These are phyloP conservation scores for Siniperca scherzeri DNA, from an alignment of 2,797 vertebrate genomes.

Conservation along the genomic window DNA sequence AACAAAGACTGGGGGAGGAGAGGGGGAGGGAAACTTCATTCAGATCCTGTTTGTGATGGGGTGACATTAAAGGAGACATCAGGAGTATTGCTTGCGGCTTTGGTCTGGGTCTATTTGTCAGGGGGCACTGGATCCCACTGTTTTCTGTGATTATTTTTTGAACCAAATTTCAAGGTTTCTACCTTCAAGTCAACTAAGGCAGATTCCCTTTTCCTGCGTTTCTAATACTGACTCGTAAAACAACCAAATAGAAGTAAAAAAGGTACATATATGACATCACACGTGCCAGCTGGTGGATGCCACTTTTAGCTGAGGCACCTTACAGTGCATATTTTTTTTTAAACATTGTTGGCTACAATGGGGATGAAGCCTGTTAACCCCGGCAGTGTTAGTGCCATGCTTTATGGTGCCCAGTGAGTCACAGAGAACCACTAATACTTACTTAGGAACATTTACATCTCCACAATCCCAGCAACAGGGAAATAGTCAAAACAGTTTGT, in stretches of 20 bases:
- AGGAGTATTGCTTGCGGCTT: slow-evolving; percentile 76
- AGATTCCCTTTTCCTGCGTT: slow-evolving; percentile 30
- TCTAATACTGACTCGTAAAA: slow-evolving; percentile 34
- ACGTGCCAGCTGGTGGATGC: slow-evolving; percentile 75
- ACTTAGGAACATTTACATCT: slow-evolving; percentile 52
- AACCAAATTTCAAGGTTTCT: slow-evolving; percentile 22
- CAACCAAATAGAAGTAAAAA: slow-evolving; percentile 45
- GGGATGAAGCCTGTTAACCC: slow-evolving; percentile 55
- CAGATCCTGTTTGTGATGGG: slow-evolving; percentile 49
- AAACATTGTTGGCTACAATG: slow-evolving; percentile 63
- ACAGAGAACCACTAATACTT: slow-evolving; percentile 52
- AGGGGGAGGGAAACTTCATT: slow-evolving; percentile 25
- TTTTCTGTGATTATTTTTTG: not conserved
- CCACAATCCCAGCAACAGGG: slow-evolving; percentile 57
- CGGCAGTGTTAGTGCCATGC: slow-evolving; percentile 70
- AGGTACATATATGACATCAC: slow-evolving; percentile 73
- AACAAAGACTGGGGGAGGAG: slow-evolving; percentile 18
- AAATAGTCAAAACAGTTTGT: slow-evolving; percentile 36
- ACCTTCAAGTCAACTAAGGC: slow-evolving; percentile 21
- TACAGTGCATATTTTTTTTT: slow-evolving; percentile 64
- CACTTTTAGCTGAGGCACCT: slow-evolving; percentile 67
- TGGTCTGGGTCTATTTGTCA: slow-evolving; percentile 54
- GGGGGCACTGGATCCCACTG: slow-evolving; percentile 15
- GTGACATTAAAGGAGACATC: slow-evolving; percentile 57
- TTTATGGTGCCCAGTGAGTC: slow-evolving; percentile 60